Conservation (phyloP, 2,888 invertebrate genomes). For the Orchesellides sinensis region DNA sequence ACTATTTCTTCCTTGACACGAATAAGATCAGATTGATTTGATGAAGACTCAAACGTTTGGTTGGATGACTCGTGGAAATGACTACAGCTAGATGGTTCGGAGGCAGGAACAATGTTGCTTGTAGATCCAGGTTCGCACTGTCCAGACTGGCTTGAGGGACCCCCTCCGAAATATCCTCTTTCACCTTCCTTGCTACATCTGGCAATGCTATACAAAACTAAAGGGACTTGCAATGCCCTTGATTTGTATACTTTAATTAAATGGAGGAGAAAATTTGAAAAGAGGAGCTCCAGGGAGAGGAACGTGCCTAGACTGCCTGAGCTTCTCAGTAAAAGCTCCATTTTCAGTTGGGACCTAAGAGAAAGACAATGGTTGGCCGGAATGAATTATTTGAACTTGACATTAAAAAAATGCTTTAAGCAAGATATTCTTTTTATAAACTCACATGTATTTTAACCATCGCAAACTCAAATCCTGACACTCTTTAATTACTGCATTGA, state of each 20-base stretch:
- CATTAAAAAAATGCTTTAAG: not conserved
- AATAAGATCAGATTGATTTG: too few relatives aligned
- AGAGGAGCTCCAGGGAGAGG: slow-evolving; percentile 46
- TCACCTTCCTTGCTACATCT: slow-evolving; percentile 4
- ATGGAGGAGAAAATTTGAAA: slow-evolving; percentile 53
- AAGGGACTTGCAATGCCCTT: slow-evolving; percentile 36
- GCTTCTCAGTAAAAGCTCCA: slow-evolving; percentile 41
- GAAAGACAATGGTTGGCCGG: too few relatives aligned
- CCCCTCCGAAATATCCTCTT: too few relatives aligned
- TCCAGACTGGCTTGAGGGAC: too few relatives aligned
- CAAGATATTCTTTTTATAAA: not conserved
- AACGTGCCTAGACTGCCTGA: slow-evolving; percentile 52
- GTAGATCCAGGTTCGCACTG: too few relatives aligned
- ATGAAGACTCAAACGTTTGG: too few relatives aligned
- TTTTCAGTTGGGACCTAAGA: slow-evolving; percentile 35
- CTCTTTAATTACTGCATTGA: slow-evolving; percentile 45
- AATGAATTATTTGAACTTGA: not conserved
- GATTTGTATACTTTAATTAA: slow-evolving; percentile 58
- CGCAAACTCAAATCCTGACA: slow-evolving; percentile 43
- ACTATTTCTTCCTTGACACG: too few relatives aligned
- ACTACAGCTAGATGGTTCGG: too few relatives aligned
- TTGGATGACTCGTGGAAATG: too few relatives aligned
- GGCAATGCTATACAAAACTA: slow-evolving; percentile 43
- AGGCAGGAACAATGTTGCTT: too few relatives aligned
- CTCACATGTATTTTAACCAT: slow-evolving; percentile 53